These are phyloP conservation scores for Eustalomyia histrio DNA, from an alignment of 2,888 invertebrate species.

Conservation along the genomic window DNA sequence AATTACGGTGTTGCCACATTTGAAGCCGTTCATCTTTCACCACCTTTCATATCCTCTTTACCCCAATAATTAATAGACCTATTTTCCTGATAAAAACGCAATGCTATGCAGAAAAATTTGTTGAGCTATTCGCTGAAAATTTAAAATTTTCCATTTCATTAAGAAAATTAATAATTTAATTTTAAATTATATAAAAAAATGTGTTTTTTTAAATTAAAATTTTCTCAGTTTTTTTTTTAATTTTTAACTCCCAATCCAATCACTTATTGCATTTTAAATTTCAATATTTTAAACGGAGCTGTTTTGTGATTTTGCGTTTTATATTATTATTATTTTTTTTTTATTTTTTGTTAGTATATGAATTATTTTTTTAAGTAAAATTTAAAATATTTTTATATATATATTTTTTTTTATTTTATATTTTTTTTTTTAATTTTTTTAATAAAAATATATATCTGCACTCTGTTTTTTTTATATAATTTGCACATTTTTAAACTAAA, in stretches of 20 bases:
- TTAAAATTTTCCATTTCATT: no score
- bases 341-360: slow-evolving; percentile 12
- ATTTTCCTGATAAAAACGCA: no score
- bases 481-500: slow-evolving; percentile 53
- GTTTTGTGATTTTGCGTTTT: slow-evolving; percentile 24
- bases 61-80: no score
- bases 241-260: background rate
- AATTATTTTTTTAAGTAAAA: slow-evolving; percentile 69
- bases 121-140: no score
- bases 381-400: slow-evolving; percentile 68
- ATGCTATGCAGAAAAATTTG: no score
- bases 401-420: slow-evolving; percentile 38
- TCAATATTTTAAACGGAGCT: background rate
- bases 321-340: slow-evolving; percentile 3
- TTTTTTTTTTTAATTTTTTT: slow-evolving; percentile 41
- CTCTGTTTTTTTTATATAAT: slow-evolving; percentile 38
- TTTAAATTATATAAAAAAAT: no score
- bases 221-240: background rate
- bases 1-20: no score
- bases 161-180: no score
- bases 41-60: no score
- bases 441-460: slow-evolving; percentile 58
- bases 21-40: no score
- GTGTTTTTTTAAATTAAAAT: no score
- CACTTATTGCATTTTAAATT: background rate